Percentiles rank a stretch among this genome's conserved stretches.
These are phyloP conservation scores for Clitarchus hookeri DNA, from an alignment of 2,888 invertebrate species.

Conservation along the genomic window DNA sequence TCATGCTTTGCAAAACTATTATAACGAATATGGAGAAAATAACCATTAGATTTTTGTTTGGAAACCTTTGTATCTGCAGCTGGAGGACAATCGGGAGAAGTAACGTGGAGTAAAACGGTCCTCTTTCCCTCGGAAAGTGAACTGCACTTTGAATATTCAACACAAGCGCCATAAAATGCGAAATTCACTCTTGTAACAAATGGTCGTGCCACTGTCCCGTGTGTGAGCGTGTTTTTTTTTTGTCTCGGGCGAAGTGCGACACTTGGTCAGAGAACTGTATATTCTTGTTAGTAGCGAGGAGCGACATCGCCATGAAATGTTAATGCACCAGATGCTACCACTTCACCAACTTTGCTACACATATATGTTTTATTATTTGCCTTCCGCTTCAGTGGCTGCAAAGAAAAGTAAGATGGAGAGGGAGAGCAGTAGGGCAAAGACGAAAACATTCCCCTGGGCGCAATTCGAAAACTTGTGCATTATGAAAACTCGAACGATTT, in stretches of 20 bases:
- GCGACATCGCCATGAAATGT: constrained; percentile 21
- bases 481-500: constrained; percentile 14
- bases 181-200: not conserved
- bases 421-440: not conserved
- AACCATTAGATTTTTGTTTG: too few relatives aligned
- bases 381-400: not conserved
- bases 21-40: too few relatives aligned
- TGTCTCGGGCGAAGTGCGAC: not conserved
- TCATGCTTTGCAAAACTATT: too few relatives aligned
- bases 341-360: constrained; percentile 19
- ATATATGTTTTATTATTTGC: constrained; percentile 21
- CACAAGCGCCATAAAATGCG: not conserved
- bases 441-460: not conserved
- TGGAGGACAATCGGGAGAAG: not conserved
- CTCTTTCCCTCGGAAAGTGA: not conserved
- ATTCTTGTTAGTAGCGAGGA: not conserved
- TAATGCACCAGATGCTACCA: constrained; percentile 23
- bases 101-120: not conserved
- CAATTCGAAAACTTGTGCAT: constrained; percentile 7
- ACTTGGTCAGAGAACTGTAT: not conserved
- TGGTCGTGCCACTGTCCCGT: not conserved
- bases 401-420: not conserved
- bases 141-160: not conserved
- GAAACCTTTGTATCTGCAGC: too few relatives aligned
- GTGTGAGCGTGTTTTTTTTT: too few relatives aligned